A percentile compares a stretch with the other conserved stretches of the same genome.
Evolutionary conservation across 2,113 vertebrate species (phyloP).

Genomic region (Campylomormyrus tamandua): DNA sequence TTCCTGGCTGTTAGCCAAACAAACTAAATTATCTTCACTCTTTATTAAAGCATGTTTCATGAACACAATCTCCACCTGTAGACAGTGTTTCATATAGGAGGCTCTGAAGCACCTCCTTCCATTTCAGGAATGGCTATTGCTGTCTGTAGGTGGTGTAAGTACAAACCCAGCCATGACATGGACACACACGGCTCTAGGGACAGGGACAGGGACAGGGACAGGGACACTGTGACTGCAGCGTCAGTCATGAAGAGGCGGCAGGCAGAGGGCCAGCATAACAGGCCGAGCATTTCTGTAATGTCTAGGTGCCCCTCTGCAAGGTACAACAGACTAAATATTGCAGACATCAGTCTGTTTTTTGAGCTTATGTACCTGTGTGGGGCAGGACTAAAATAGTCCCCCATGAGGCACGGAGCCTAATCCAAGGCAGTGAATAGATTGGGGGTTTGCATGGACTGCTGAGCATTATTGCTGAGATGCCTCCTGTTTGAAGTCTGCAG

Average conservation of each 20-base stretch:
- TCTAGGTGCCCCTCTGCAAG: not conserved
- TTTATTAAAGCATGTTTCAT: not conserved
- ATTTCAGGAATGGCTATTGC: not conserved
- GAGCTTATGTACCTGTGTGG: not conserved
- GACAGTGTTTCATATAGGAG: not conserved
- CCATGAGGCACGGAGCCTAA: not conserved
- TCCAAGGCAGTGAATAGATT: not conserved
- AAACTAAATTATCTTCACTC: not conserved
- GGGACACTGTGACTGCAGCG: not conserved
- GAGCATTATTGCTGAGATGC: not conserved
- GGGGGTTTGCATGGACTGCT: not conserved
- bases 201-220: not conserved
- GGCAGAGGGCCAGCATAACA: not conserved
- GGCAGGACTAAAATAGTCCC: not conserved
- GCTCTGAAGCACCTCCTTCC: not conserved
- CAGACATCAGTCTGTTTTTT: not conserved
- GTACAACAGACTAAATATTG: not conserved
- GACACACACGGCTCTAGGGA: not conserved
- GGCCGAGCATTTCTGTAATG: not conserved
- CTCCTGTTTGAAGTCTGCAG: conserved; percentile 41
- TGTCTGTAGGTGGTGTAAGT: not conserved
- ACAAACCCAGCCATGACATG: not conserved
- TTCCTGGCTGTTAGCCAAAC: not conserved
- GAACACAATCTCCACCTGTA: not conserved
- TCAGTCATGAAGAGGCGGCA: not conserved